A percentile compares a stretch with the other conserved stretches of the same genome.
Conservation (phyloP, 2,888 invertebrate species). For the Thecophora atra region DNA sequence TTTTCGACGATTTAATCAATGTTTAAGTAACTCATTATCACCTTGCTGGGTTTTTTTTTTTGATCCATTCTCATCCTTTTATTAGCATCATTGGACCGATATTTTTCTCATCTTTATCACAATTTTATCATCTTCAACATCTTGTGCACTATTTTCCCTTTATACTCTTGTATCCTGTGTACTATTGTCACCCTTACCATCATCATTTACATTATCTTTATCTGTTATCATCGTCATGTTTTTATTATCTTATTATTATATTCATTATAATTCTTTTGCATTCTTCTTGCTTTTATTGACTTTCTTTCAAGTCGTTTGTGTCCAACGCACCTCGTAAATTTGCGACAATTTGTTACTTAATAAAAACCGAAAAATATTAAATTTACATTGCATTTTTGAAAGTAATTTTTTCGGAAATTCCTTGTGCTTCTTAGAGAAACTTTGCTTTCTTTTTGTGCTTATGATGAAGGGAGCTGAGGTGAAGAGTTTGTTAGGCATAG, state of each 20-base stretch:
- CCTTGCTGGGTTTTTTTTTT: too few species aligned
- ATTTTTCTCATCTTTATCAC: too few species aligned
- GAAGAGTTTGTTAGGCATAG: too few species aligned
- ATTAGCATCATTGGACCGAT: too few species aligned
- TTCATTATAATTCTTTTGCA: conserved; percentile 42
- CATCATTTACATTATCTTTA: background rate
- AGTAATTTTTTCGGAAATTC: background rate
- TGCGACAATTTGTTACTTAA: background rate
- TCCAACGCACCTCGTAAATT: background rate
- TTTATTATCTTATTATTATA: conserved; percentile 36
- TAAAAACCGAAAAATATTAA: background rate
- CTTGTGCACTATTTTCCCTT: too few species aligned
- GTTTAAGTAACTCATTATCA: too few species aligned
- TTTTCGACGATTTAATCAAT: too few species aligned
- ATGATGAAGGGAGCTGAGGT: too few species aligned
- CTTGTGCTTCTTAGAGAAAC: background rate
- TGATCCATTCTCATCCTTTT: too few species aligned
- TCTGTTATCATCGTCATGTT: conserved; percentile 35
- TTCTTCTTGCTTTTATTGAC: conserved; percentile 24
- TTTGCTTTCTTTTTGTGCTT: too few species aligned
- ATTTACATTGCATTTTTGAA: background rate
- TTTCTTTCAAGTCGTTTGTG: background rate
- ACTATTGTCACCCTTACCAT: background rate
- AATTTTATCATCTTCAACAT: too few species aligned
- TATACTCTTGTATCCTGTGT: too few species aligned